phyloP scores from a whole-genome alignment of 2,888 invertebrate species.

The Caenorhabditis angaria region DNA sequence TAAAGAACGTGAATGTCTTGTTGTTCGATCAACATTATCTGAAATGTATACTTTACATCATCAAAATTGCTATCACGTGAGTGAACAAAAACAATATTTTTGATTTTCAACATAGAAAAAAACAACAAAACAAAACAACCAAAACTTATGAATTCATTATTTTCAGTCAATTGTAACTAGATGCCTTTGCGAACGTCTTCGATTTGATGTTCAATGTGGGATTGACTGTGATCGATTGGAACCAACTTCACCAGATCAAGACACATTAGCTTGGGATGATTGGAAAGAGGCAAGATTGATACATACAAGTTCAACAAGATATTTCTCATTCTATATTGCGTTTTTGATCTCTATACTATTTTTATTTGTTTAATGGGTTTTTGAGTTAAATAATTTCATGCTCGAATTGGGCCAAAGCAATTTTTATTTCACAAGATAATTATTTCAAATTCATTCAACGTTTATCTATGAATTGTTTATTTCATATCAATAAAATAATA shows the following conservation, averaged over 20 bases:
- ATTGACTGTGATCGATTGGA: slow-evolving; percentile 54
- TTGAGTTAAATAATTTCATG: not conserved
- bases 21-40: slow-evolving; percentile 51
- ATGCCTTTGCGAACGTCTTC: slow-evolving; percentile 53
- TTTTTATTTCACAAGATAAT: not conserved
- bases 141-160: not conserved
- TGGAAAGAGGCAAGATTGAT: slow-evolving; percentile 48
- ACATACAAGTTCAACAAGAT: not conserved
- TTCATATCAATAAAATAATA: not conserved
- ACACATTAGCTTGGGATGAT: slow-evolving; percentile 53
- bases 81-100: not conserved
- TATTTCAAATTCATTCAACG: not conserved
- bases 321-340: not conserved
- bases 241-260: slow-evolving; percentile 52
- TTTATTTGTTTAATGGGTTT: slow-evolving; percentile 4
- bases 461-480: not conserved
- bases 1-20: slow-evolving; percentile 54
- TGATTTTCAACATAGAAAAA: not conserved
- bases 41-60: slow-evolving; percentile 55
- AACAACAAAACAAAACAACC: not conserved
- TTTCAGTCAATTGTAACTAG: slow-evolving; percentile 54
- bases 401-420: not conserved
- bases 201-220: slow-evolving; percentile 46
- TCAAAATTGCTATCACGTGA: slow-evolving; percentile 55
- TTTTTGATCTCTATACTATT: slow-evolving; percentile 1